A percentile compares a stretch with the other conserved stretches of the same genome.
phyloP scores from a whole-genome alignment of 2,113 vertebrate genomes.

The Albula glossodonta region DNA sequence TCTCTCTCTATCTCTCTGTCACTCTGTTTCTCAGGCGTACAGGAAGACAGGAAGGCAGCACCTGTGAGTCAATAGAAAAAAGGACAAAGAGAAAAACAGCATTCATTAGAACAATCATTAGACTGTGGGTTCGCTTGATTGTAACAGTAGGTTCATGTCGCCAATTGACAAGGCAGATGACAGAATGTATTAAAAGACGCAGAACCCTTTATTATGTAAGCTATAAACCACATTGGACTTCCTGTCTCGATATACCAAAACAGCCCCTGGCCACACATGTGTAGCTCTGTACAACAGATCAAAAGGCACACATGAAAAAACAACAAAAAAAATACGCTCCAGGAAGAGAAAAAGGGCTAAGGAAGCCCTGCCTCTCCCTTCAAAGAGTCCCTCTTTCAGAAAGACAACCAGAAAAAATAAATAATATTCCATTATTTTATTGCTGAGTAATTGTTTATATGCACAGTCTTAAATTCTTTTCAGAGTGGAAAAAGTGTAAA shows the following conservation, averaged over 20 bases:
- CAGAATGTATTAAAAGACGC: slow-evolving; percentile 15
- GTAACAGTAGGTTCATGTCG: not conserved
- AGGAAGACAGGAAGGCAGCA: slow-evolving; percentile 50
- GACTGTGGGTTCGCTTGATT: slow-evolving; percentile 12
- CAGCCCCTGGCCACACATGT: slow-evolving; percentile 19
- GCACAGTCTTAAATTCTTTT: not conserved
- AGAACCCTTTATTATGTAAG: not conserved
- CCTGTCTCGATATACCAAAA: slow-evolving; percentile 25
- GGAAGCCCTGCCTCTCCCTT: not conserved
- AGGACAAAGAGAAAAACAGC: slow-evolving; percentile 34
- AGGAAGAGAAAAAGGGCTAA: not conserved
- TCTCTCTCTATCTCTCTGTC: slow-evolving; percentile 29
- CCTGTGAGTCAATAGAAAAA: slow-evolving; percentile 57
- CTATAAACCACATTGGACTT: slow-evolving; percentile 29
- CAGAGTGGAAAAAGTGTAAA: not conserved
- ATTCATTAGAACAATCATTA: slow-evolving; percentile 33
- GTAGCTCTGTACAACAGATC: slow-evolving; percentile 26
- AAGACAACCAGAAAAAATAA: not conserved
- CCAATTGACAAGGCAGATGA: slow-evolving; percentile 14
- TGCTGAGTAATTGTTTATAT: no score
- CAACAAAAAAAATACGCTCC: not conserved
- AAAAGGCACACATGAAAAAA: slow-evolving; percentile 16
- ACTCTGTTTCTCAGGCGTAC: slow-evolving; percentile 48
- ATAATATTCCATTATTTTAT: not conserved
- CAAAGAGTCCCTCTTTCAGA: not conserved